Base-by-base conservation (phyloP, 2,888 invertebrate species). In the Melitaea athalia region DNA sequence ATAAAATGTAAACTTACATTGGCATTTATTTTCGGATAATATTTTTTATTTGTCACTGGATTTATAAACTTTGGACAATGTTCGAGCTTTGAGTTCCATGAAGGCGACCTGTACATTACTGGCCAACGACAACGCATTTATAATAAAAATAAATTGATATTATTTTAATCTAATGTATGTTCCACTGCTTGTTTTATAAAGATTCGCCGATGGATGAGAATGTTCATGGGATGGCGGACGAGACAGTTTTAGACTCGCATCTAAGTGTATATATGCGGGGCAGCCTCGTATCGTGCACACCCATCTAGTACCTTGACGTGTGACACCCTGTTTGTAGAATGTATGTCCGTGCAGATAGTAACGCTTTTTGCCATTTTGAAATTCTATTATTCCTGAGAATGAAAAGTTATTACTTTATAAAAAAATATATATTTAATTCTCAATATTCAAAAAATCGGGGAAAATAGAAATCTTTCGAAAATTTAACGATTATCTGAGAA, bases 311-410 rank as follows among this genome's bases (percentile, higher is more conserved):
- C 75, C 71, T 12, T 69, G 65, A 10, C 72, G 70, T 5, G 82
- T 71, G 14, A 59, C 14, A 62, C 74, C 69, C 60, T 77, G 78
- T 64, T 59, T 81, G 65, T 82, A 82, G 69, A 79, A 83, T 5
- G 82, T 79, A 67, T 76, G 78, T 4, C 81, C 79, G 33, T 76
- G 45, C 42, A 75, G 70, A 33, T 80, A 64, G 38, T 71, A 79
- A 0, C 77, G 59, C 33, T 68, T 64, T 55, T 75, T 81, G 4
- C 80, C 81, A n/a, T 73, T 72, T 49, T 68, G 33, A n/a, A 78
- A 74, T 24, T 70, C 59, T 43, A 73, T 66, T 12, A 73, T 50
- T 24, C 68, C 68, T 68, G 63, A 38, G n/a, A 52, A 50, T 50
- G 57, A 53, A 63, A 47, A 62, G 50, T 5, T 1, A 47, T 7